Base-by-base conservation (phyloP, 1,140 invertebrate genomes). In the Ectropis grisescens region DNA sequence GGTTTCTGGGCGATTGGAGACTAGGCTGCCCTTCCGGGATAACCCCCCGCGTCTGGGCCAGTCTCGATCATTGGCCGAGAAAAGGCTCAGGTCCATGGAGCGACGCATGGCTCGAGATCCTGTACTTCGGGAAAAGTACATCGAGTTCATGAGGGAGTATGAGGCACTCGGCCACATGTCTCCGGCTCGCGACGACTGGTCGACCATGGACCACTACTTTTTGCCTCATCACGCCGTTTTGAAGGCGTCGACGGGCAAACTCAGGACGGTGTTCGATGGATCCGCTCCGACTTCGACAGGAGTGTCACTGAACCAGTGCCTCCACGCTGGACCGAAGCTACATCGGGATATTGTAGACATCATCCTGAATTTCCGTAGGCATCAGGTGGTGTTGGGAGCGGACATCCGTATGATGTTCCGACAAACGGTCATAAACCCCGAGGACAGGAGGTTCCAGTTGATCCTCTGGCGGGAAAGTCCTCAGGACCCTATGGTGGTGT, bases 311-410 rank as follows among this genome's bases (percentile, higher is more conserved):
- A 44, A 41, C 13, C 24, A 41, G 19, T 35, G 32, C 26, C 23
- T 41, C 1, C 29, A 45, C 11, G 13, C 42, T 7, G 42, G 37
- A 13, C n/a, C 11, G 26, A 11, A 14, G 13, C 26, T 80, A 2
- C 70, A 82, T 33, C 34, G 60, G 11, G 68, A 82, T 22, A 35
- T 83, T 13, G 56, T 67, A 31, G 27, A 43, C 7, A 51, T 80
- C 10, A n/a, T 83, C 4, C 8, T 69, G 0, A 37, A 61, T n/a
- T 85, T 84, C 47, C 38, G 81, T 10, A 38, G 28, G 3, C 54
- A n/a, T n/a, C n/a, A n/a, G n/a, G n/a, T n/a, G n/a, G n/a, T n/a
- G n/a, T n/a, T n/a, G n/a, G n/a, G n/a, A n/a, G n/a, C n/a, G n/a
- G n/a, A n/a, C n/a, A n/a, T n/a, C n/a, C n/a, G n/a, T n/a, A n/a